A percentile compares a stretch with the other conserved stretches of the same genome.
phyloP scores from a whole-genome alignment of 2,113 vertebrate species.

The Meleagris gallopavo region DNA sequence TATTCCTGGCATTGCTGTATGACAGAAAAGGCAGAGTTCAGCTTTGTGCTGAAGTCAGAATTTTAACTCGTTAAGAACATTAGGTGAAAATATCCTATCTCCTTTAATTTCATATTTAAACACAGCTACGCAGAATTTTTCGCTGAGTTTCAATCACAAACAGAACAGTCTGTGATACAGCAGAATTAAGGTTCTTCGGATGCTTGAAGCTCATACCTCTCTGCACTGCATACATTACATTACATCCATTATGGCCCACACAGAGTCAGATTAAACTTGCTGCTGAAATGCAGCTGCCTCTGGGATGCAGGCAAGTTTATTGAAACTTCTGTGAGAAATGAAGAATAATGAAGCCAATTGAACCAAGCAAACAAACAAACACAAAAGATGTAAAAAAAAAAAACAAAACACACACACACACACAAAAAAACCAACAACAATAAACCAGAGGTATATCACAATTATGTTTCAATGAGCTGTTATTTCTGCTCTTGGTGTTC shows the following conservation, averaged over 20 bases:
- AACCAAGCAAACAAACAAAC: background rate
- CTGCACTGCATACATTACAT: background rate
- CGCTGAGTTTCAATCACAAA: background rate
- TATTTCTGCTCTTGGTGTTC: background rate
- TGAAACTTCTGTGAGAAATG: conserved; percentile 16
- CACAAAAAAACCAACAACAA: background rate
- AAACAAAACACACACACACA: no score
- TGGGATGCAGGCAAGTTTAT: background rate
- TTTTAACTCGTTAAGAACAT: background rate
- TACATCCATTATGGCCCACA: conserved; percentile 1
- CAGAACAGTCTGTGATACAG: background rate
- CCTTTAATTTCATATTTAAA: background rate
- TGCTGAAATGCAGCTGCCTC: conserved; percentile 29
- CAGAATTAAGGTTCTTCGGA: background rate
- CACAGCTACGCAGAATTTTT: background rate
- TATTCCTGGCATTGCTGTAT: background rate
- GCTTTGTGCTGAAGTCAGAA: background rate
- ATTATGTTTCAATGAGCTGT: background rate
- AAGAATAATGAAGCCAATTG: background rate
- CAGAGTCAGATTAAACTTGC: conserved; percentile 35
- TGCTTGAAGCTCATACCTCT: background rate
- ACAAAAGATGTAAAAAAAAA: background rate
- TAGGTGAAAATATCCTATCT: background rate
- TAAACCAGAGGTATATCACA: background rate
- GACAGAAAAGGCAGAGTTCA: background rate